Base-by-base conservation (phyloP, 2,888 invertebrate species). In the Aromia moschata region DNA sequence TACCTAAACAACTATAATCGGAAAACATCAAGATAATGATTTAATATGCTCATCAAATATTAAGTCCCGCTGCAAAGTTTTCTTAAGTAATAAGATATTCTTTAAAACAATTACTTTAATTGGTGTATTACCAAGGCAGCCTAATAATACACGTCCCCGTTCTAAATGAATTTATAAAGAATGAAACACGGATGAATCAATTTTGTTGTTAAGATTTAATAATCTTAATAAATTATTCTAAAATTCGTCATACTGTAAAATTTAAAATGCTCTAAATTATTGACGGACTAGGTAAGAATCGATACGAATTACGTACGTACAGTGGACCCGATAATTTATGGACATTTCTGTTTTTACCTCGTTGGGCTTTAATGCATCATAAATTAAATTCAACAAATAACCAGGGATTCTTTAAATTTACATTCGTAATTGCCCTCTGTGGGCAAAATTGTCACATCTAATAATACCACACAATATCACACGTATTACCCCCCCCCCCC, bases 151-250 rank as follows among this genome's bases (percentile, higher is more conserved):
- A 17, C 40, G 12, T 30, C 10, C 20, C 17, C 2, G 25, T 5
- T 40, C 41, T 16, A 31, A 52, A 52, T 52, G 30, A 41, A 41
- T 52, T 52, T 52, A 52, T 52, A 41, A 52, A 52, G 52, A 17
- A 52, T 52, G 52, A 52, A 37, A 52, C 52, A 52, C 31, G 12
- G 5, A 17, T 52, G 52, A 52, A 31, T 52, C 52, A 52, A 52
- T 52, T 52, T 30, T 12, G 52, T 40, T 52, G 41, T 52, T 52
- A 52, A 52, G 52, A 52, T 52, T 52, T 52, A 52, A 52, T 52
- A 52, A 52, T 52, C 52, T 52, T 11, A 30, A 41, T 52, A 52
- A 52, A 52, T 52, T 31, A 52, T 52, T 52, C 31, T 15, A 20
- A 40, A 52, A 52, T 52, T 52, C 31, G 41, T 52, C 52, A 52